Evolutionary conservation across 2,797 vertebrate genomes (phyloP).

Genomic region (Fratercula arctica): DNA sequence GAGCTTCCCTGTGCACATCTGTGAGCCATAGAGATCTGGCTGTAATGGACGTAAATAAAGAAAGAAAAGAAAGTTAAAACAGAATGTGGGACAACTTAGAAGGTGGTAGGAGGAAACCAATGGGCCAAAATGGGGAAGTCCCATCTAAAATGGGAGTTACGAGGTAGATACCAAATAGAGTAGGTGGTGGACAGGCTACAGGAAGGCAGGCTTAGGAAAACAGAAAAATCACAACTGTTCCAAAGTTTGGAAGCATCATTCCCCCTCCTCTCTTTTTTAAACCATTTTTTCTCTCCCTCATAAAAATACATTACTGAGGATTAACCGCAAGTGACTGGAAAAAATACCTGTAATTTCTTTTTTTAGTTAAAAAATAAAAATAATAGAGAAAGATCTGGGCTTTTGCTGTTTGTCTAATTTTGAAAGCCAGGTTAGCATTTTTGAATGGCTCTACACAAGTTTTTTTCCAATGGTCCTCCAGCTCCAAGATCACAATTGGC

Average conservation of each 20-base stretch:
- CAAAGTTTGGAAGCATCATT: conserved; percentile 72
- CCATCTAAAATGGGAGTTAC: conserved; percentile 66
- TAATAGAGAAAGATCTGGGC: neutral
- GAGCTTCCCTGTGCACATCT: conserved; percentile 86
- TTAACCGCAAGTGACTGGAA: neutral
- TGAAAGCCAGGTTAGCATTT: neutral
- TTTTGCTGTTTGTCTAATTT: neutral
- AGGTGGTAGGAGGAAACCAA: conserved; percentile 76
- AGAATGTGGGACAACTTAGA: conserved; percentile 85
- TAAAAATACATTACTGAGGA: conserved; percentile 49
- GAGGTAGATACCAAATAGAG: conserved; percentile 52
- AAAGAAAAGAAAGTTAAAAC: conserved; percentile 89
- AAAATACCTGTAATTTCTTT: neutral
- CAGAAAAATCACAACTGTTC: conserved; percentile 62
- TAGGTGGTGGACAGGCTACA: conserved; percentile 64
- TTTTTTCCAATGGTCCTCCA: conserved; percentile 37
- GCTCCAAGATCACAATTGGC: conserved; percentile 12
- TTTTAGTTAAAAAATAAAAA: neutral
- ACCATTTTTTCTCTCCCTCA: conserved; percentile 40
- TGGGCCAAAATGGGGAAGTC: conserved; percentile 64
- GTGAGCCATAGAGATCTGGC: conserved; percentile 88
- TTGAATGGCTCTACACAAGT: neutral
- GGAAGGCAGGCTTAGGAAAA: conserved; percentile 72
- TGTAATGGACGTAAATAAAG: conserved; percentile 87
- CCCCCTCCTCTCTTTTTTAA: conserved; percentile 24